Percentiles rank a stretch among this genome's conserved stretches.
Conservation (phyloP, 2,888 invertebrate species). For the Cheiracanthium punctorium region DNA sequence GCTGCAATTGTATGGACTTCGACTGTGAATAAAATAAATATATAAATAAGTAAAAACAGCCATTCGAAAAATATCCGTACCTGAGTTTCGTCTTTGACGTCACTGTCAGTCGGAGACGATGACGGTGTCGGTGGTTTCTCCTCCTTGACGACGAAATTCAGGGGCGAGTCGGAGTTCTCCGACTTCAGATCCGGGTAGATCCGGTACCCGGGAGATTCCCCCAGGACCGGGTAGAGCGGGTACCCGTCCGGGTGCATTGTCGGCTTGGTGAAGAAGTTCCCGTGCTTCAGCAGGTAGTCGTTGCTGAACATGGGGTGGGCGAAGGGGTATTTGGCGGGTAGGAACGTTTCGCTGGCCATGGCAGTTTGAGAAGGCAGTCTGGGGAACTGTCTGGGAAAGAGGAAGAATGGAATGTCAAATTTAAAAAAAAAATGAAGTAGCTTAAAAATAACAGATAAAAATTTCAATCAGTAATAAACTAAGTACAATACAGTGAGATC, state of each 20-base stretch:
- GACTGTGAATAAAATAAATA: no score
- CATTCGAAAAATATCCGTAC: neutral
- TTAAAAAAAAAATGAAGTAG: no score
- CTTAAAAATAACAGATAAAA: no score
- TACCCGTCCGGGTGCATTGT: slow-evolving; percentile 53
- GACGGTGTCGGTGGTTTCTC: slow-evolving; percentile 61
- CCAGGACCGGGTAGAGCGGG: slow-evolving; percentile 38
- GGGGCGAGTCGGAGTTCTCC: slow-evolving; percentile 38
- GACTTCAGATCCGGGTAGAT: slow-evolving; percentile 35
- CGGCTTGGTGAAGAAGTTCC: slow-evolving; percentile 61
- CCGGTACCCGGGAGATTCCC: slow-evolving; percentile 28
- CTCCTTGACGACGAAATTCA: slow-evolving; percentile 59
- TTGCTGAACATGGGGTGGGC: slow-evolving; percentile 29
- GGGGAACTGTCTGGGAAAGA: no score
- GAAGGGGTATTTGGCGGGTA: neutral
- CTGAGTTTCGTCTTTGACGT: neutral
- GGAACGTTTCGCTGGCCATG: neutral
- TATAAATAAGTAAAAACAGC: no score
- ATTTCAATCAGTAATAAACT: no score
- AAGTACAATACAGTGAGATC: no score
- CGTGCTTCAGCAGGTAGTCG: slow-evolving; percentile 58
- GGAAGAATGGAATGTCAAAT: no score
- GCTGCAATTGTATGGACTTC: no score
- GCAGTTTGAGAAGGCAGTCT: neutral
- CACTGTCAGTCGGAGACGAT: slow-evolving; percentile 12